A percentile compares a stretch with the other conserved stretches of the same genome.
Conservation (phyloP, 1,140 invertebrate species). For the Tetragnatha versicolor region DNA sequence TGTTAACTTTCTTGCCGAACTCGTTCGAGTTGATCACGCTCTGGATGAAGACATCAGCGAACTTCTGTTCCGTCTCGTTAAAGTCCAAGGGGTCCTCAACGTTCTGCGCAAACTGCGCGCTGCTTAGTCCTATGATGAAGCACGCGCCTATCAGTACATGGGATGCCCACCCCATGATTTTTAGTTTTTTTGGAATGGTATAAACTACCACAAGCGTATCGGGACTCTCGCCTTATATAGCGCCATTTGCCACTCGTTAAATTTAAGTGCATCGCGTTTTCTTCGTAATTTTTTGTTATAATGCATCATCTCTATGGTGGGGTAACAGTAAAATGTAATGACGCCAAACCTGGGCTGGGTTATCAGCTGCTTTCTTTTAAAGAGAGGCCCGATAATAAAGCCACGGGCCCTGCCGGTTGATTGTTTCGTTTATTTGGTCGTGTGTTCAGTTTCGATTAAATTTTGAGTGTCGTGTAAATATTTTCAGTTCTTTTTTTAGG, state of each 20-base stretch:
- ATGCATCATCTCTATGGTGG: conserved; percentile 4
- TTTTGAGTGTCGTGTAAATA: conserved; percentile 14
- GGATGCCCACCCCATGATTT: conserved; percentile 26
- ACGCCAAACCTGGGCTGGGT: too few relatives aligned
- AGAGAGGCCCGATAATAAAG: not conserved
- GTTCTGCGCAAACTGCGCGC: not conserved
- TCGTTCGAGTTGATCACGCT: not conserved
- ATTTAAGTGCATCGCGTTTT: conserved; percentile 13
- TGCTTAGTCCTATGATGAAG: not conserved
- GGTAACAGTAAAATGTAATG: conserved; percentile 13
- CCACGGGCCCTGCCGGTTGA: not conserved
- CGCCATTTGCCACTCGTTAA: not conserved
- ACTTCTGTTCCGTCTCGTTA: conserved; percentile 4
- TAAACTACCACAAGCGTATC: not conserved
- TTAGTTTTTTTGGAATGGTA: not conserved
- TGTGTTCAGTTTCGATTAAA: not conserved
- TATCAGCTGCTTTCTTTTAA: not conserved
- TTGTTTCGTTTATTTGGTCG: not conserved
- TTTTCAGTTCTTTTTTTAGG: not conserved
- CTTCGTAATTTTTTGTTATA: conserved; percentile 15
- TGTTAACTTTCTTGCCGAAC: not conserved
- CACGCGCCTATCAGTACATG: not conserved
- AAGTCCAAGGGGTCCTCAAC: not conserved
- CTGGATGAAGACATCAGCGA: not conserved
- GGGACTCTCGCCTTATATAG: conserved; percentile 1